Evolutionary conservation across 2,797 vertebrate species (phyloP).

Genomic region (Acridotheres tristis): DNA sequence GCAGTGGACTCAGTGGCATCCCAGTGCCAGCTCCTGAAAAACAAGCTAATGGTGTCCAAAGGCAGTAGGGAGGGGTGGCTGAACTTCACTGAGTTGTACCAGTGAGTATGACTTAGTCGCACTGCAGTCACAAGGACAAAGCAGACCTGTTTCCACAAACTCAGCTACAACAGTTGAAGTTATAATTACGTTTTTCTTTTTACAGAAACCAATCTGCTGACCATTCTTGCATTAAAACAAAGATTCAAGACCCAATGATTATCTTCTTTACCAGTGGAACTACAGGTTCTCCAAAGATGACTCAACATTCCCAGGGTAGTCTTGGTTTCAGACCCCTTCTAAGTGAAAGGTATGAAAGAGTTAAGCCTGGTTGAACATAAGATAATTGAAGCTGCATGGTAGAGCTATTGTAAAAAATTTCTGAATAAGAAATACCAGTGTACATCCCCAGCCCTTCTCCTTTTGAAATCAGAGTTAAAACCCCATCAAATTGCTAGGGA

Average conservation of each 20-base stretch:
- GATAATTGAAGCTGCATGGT: neutral
- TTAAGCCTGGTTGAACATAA: neutral
- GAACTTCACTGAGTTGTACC: slow-evolving; percentile 69
- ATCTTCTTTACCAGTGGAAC: slow-evolving; percentile 88
- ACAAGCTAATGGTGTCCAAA: slow-evolving; percentile 77
- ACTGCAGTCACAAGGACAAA: neutral
- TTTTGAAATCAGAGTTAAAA: neutral
- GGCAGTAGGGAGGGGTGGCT: slow-evolving; percentile 76
- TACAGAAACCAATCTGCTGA: slow-evolving; percentile 65
- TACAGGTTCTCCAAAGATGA: slow-evolving; percentile 85
- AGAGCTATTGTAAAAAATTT: neutral
- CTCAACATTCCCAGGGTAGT: slow-evolving; percentile 81
- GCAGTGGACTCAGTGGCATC: slow-evolving; percentile 73
- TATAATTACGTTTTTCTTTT: neutral
- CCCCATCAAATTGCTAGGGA: neutral
- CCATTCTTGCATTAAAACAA: slow-evolving; percentile 77
- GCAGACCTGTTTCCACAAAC: neutral
- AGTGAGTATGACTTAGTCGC: slow-evolving; percentile 38
- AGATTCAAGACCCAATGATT: slow-evolving; percentile 74
- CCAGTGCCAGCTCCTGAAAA: slow-evolving; percentile 70
- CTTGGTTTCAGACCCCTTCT: slow-evolving; percentile 78
- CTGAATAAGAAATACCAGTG: neutral
- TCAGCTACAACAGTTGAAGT: neutral
- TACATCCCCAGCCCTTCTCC: neutral
- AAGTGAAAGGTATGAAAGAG: slow-evolving; percentile 73